Evolutionary conservation across 2,113 vertebrate species (phyloP), one percentile per base, ranked within the genome.

Genomic region (Brevimyrus niger): DNA sequence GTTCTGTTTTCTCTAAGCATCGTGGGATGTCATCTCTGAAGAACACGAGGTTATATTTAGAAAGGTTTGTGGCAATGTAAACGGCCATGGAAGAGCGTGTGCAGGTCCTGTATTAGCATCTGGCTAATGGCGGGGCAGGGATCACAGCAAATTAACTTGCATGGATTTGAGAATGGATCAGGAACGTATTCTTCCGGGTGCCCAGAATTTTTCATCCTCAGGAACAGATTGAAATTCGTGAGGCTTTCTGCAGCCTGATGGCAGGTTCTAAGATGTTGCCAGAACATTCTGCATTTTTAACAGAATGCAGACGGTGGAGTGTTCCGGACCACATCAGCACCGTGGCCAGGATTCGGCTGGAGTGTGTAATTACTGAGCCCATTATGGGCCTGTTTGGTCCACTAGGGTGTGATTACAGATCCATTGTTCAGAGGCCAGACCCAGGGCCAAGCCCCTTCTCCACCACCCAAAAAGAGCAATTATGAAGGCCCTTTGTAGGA

Each of bases 1-100:
- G 48, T 76, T 87, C 90, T 93, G 91, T 93, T 92, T 91, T 89
- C 89, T 93, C 87, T 61, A 69, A 90, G 86, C 89, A 91, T 90
- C 92, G 48, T 88, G 90, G 89, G 90, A 91, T 87, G 50, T 80
- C 76, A 50, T 88, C 89, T 91, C 73, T 88, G n/a, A 89, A 89
- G 90, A 86, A 83, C 55, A 80, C 88, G 48, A 88, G 86, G 89
- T 88, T 91, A 92, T 89, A 91, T 92, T 89, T 90, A 92, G 91
- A 90, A 91, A 55, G 89, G 76, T 86, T 92, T 91, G 90, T 46
- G 88, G 53, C 53, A 86, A 89, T 89, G 88, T 88, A 61, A 61
- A 17, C 4, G 21, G 86, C 35, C 53, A 4, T 61, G 38, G 31
- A 38, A 17, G 35, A 6, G 27, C 7, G 17, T 7, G 27, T 58